A percentile compares a stretch with the other conserved stretches of the same genome.
Conservation (phyloP, 2,797 vertebrate species). For the Microctenopoma lineatum region DNA sequence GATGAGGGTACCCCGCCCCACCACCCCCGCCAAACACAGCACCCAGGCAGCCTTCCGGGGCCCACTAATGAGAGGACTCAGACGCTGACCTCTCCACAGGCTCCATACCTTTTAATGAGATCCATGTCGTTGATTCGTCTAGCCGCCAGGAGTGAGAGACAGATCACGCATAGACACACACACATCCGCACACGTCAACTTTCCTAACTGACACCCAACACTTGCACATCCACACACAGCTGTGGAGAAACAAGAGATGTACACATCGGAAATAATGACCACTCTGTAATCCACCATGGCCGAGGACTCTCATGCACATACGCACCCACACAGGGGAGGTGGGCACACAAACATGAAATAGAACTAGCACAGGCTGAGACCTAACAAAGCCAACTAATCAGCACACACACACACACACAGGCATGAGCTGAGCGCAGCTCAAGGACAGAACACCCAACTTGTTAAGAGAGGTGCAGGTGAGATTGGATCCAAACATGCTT, state of each 20-base stretch:
- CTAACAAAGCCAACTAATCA: constrained; percentile 62
- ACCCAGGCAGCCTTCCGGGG: constrained; percentile 47
- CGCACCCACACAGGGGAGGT: constrained; percentile 39
- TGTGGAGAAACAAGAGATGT: constrained; percentile 26
- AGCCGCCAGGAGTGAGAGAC: constrained; percentile 64
- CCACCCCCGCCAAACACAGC: constrained; percentile 21
- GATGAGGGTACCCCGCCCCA: constrained; percentile 37
- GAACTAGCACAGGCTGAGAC: constrained; percentile 41
- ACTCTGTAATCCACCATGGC: constrained; percentile 51
- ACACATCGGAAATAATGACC: constrained; percentile 62
- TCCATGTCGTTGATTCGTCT: constrained; percentile 76
- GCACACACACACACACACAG: constrained; percentile 43
- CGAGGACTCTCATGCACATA: constrained; percentile 30
- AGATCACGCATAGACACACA: constrained; percentile 50
- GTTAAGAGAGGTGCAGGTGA: constrained; percentile 79
- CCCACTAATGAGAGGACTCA: constrained; percentile 78
- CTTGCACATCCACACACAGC: constrained; percentile 25
- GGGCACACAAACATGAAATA: constrained; percentile 41
- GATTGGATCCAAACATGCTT: constrained; percentile 79
- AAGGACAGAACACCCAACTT: constrained; percentile 79
- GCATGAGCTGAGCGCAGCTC: constrained; percentile 49
- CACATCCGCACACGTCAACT: constrained; percentile 30
- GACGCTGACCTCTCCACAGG: constrained; percentile 73
- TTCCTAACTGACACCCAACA: constrained; percentile 31
- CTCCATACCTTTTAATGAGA: constrained; percentile 79